A percentile compares a stretch with the other conserved stretches of the same genome.
phyloP scores from a whole-genome alignment of 2,888 invertebrate genomes.

The Taphrorychus bicolor region DNA sequence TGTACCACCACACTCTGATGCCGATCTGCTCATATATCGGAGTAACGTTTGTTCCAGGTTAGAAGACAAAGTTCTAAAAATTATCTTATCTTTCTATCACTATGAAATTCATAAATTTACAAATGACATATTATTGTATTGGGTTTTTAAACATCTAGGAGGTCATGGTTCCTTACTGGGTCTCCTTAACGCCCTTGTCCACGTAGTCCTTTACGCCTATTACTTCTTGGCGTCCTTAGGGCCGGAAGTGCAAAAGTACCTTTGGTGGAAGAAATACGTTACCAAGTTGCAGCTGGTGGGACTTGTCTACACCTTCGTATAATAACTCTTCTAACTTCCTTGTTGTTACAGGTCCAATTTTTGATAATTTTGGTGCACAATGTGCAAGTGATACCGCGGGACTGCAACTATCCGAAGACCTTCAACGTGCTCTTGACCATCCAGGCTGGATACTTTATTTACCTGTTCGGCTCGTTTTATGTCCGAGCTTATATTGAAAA shows the following conservation, averaged over 20 bases:
- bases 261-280: slow-evolving; percentile 95
- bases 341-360: slow-evolving; percentile 71
- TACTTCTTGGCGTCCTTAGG: slow-evolving; percentile 90
- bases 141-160: no score
- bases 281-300: slow-evolving; percentile 89
- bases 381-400: slow-evolving; percentile 66
- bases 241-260: slow-evolving; percentile 83
- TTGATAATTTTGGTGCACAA: slow-evolving; percentile 78
- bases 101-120: neutral
- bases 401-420: slow-evolving; percentile 75
- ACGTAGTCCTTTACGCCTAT: slow-evolving; percentile 94
- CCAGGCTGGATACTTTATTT: slow-evolving; percentile 76
- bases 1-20: slow-evolving; percentile 72
- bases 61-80: neutral
- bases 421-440: slow-evolving; percentile 70
- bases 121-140: no score
- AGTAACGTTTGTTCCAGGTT: slow-evolving; percentile 63
- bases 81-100: no score
- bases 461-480: slow-evolving; percentile 81
- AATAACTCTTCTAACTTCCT: neutral
- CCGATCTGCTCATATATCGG: slow-evolving; percentile 66
- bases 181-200: slow-evolving; percentile 91
- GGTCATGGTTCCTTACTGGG: slow-evolving; percentile 84
- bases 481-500: slow-evolving; percentile 67
- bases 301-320: no score